Evolutionary conservation across 2,888 invertebrate species (phyloP), one percentile per base, ranked within the genome.

Genomic region (Anaspis maculata): DNA sequence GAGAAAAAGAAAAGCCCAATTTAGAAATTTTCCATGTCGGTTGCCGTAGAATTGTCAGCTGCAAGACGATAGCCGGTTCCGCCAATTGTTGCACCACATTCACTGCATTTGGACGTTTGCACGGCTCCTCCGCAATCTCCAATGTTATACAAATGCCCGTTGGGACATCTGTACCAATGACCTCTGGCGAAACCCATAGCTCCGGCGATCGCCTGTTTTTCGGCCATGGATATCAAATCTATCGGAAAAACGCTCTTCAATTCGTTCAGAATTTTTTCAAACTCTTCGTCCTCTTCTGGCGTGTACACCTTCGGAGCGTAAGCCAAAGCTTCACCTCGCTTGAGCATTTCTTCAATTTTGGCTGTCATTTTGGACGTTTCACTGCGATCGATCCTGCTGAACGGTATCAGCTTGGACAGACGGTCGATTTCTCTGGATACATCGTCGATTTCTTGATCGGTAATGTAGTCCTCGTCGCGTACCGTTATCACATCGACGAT

Each of bases 141-240:
- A 39, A 83, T 79, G 19, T 70, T 71, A 56, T 81, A 83, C 19
- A 67, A 54, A 56, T 83, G 83, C 0, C 79, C 80, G 45, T 81
- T 79, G 0, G 74, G 75, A 59, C 83, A 84, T 56, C 76, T 77
- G 57, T 67, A 83, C 83, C 83, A 84, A 49, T 75, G 76, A 0
- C 80, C 81, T 27, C 67, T 63, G 25, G 53, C 60, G 15, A 76
- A 49, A 1, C 68, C 71, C 42, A 80, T 68, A 0, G 77, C 79
- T 47, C 56, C 49, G 0, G 77, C 67, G 27, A 82, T 71, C 61
- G 73, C 54, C 12, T 57, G 49, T 22, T 69, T 62, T 52, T 80
- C 78, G 4, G 46, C 42, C 2, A 68, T 61, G 1, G 63, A 54
- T 14, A 72, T 46, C n/a, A 16, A 24, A 2, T 25, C 6, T 13